phyloP scores from a whole-genome alignment of 1,140 invertebrate genomes.

The Metopolophium dirhodum region DNA sequence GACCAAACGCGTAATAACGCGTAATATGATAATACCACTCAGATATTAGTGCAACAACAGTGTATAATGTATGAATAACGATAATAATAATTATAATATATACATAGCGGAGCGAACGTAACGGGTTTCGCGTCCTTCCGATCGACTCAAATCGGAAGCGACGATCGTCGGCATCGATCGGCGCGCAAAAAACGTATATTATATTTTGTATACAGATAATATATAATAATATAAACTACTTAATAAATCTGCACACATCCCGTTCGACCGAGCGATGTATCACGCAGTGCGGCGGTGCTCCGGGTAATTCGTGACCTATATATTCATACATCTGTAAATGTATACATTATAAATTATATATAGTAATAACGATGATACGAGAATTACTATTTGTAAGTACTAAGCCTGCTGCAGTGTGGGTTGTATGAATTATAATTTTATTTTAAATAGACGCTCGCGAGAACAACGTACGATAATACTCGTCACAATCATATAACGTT shows the following conservation, averaged over 20 bases:
- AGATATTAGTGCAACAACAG: background rate
- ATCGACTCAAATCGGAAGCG: background rate
- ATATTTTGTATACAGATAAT: background rate
- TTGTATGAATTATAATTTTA: background rate
- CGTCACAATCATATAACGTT: background rate
- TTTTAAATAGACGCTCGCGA: background rate
- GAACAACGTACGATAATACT: background rate
- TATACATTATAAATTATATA: conserved; percentile 3
- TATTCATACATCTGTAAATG: background rate
- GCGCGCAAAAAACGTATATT: background rate
- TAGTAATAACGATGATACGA: background rate
- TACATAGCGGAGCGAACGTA: background rate
- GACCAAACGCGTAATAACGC: background rate
- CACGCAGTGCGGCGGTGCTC: background rate
- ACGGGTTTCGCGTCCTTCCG: conserved; percentile 17
- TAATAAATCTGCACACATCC: background rate
- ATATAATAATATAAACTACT: background rate
- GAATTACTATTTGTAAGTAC: background rate
- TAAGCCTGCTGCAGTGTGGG: background rate
- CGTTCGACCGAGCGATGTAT: background rate
- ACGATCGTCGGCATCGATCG: background rate
- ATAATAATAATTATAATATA: background rate
- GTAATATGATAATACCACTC: background rate
- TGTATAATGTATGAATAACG: background rate
- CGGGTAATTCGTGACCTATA: background rate